Conservation (phyloP, 2,888 invertebrate genomes). For the Ophioninae sp. region DNA sequence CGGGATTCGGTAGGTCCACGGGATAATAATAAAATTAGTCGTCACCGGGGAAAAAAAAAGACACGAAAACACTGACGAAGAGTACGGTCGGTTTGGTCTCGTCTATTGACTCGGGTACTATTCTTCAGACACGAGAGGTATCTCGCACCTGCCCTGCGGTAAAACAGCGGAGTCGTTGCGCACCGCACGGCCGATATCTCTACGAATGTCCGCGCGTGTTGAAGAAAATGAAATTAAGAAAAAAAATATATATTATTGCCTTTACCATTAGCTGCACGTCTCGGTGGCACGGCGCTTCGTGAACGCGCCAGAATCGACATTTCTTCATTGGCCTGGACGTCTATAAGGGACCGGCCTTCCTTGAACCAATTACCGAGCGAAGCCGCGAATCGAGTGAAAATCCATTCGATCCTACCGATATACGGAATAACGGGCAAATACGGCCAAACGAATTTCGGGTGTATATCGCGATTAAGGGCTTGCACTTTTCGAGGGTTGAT, state of each 20-base stretch:
- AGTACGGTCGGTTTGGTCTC: conserved; percentile 4
- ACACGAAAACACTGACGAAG: not conserved
- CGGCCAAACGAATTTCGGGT: not conserved
- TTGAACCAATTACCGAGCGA: conserved; percentile 57
- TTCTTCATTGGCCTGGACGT: conserved; percentile 56
- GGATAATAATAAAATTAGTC: not conserved
- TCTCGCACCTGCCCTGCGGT: conserved; percentile 39
- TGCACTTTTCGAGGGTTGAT: conserved; percentile 42
- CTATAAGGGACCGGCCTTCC: conserved; percentile 63
- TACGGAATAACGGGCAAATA: not conserved
- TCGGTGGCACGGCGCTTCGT: conserved; percentile 65
- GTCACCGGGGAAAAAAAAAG: not conserved
- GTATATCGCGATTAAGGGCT: conserved; percentile 28
- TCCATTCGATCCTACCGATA: not conserved
- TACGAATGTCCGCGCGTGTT: conserved; percentile 4
- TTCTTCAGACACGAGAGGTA: conserved; percentile 2
- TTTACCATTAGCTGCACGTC: conserved; percentile 55
- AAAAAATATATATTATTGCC: conserved; percentile 23
- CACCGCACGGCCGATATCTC: conserved; percentile 3
- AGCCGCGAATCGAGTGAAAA: conserved; percentile 29
- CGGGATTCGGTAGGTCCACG: not conserved
- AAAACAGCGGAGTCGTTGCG: conserved; percentile 25
- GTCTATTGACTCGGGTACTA: conserved; percentile 7
- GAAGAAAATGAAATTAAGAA: conserved; percentile 28
- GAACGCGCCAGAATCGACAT: conserved; percentile 58